A percentile compares a stretch with the other conserved stretches of the same genome.
These are phyloP conservation scores for Hemicrepidius hirtus DNA, from an alignment of 2,888 invertebrate genomes.

Conservation along the genomic window DNA sequence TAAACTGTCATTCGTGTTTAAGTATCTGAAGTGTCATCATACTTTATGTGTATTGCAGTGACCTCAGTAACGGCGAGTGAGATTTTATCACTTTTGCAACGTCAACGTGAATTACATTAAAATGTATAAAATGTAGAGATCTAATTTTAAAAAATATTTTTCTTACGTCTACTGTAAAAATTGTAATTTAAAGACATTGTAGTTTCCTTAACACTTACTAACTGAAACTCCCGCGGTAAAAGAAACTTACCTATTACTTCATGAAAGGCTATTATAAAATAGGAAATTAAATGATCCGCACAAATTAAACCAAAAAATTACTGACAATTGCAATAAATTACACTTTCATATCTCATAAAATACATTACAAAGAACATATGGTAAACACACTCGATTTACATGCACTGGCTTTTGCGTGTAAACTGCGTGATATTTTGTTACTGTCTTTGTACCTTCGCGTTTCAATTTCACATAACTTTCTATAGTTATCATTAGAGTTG, in stretches of 20 bases:
- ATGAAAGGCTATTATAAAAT: slow-evolving; percentile 22
- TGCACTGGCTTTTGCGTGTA: slow-evolving; percentile 31
- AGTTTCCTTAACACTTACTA: background rate
- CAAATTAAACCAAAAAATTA: slow-evolving; percentile 36
- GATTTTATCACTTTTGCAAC: slow-evolving; percentile 39
- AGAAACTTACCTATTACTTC: background rate
- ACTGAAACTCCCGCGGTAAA: background rate
- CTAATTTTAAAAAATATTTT: slow-evolving; percentile 2
- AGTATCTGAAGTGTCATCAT: slow-evolving; percentile 40
- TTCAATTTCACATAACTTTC: slow-evolving; percentile 38
- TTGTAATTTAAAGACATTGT: background rate
- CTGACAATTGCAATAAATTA: slow-evolving; percentile 25
- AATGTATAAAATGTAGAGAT: slow-evolving; percentile 26
- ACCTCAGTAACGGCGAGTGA: slow-evolving; percentile 35
- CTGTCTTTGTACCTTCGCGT: slow-evolving; percentile 37
- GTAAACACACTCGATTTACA: slow-evolving; percentile 36
- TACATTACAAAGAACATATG: slow-evolving; percentile 43
- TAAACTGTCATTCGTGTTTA: slow-evolving; percentile 37
- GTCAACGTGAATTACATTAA: slow-evolving; percentile 35
- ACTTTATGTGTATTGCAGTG: slow-evolving; percentile 40
- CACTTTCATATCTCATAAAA: slow-evolving; percentile 39
- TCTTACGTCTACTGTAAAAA: slow-evolving; percentile 1
- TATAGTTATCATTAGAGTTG: slow-evolving; percentile 27
- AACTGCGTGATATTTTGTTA: slow-evolving; percentile 40
- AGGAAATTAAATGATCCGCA: slow-evolving; percentile 27